Evolutionary conservation across 2,888 invertebrate genomes (phyloP).

Genomic region (Stenolophus ochropezus): DNA sequence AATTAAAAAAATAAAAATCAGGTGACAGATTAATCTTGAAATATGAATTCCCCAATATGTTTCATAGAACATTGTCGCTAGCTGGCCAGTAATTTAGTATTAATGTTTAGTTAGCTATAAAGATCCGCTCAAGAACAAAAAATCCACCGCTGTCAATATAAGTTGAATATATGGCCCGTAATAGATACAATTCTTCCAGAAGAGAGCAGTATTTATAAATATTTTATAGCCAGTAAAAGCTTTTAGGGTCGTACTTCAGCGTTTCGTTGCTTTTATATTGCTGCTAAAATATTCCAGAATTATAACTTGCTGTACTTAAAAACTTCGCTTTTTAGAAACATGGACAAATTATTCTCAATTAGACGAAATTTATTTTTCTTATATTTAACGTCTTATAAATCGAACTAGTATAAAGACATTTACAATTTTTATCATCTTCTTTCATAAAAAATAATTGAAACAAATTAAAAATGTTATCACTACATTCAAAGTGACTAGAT

Average conservation of each 20-base stretch:
- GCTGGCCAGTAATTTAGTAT: background rate
- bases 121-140: constrained; percentile 47
- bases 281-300: constrained; percentile 53
- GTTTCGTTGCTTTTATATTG: constrained; percentile 53
- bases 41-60: background rate
- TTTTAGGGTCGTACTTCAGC: constrained; percentile 54
- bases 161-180: constrained; percentile 58
- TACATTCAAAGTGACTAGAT: too few species aligned
- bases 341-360: constrained; percentile 10
- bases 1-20: too few species aligned
- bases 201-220: constrained; percentile 55
- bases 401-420: too few species aligned
- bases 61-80: background rate
- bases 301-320: constrained; percentile 41
- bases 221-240: constrained; percentile 56
- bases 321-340: constrained; percentile 35
- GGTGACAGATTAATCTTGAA: too few species aligned
- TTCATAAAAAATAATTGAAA: too few species aligned
- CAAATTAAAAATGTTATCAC: too few species aligned
- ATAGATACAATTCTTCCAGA: constrained; percentile 54
- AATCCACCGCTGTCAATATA: constrained; percentile 48
- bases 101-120: constrained; percentile 47
- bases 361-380: background rate
- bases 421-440: too few species aligned
- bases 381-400: too few species aligned